Base-by-base conservation (phyloP, 1,140 invertebrate species). In the Thereuonema tuberculata region DNA sequence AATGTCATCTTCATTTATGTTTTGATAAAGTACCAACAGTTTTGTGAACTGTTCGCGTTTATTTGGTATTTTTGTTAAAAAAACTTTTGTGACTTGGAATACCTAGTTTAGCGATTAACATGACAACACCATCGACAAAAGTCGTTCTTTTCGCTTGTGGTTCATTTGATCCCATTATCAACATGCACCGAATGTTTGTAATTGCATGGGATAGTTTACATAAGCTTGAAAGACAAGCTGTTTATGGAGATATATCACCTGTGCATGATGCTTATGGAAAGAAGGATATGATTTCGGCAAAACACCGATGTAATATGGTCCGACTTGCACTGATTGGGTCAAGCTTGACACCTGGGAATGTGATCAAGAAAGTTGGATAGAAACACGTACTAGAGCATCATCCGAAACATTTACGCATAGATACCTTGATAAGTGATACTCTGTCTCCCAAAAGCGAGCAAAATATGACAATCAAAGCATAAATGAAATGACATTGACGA, bases 261-360 rank as follows among this genome's bases (percentile, higher is more conserved):
- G 91, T 93, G 0, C 88, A 93, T 72, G 93, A 98, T 77, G 82
- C 76, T 1, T 98, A 98, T 71, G 82, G 80, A 0, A 97, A 96
- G 69, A 90, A 90, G 75, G 87, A 84, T 58, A 73, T 98, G 1
- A 82, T 81, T 0, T 75, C 81, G 24, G 78, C 86, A 0, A 77
- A 79, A 27, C 87, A 97, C 69, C 79, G 93, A 68, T 82, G 82
- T 67, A 80, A 81, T 54, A 95, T 98, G 92, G 66, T 93, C 0
- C 82, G 82, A 65, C 66, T 87, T 56, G 86, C 90, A 0, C 70
- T 93, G 2, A 74, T 84, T 52, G 81, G 81, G 2, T 86, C 82
- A 76, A 73, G 61, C 60, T 75, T 46, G 74, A 76, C 64, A 69
- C 69, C 24, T 97, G 93, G 93, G 94, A 97, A 74, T 43, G 48